Evolutionary conservation across 2,113 vertebrate genomes (phyloP).

Genomic region (Odocoileus hemionus): DNA sequence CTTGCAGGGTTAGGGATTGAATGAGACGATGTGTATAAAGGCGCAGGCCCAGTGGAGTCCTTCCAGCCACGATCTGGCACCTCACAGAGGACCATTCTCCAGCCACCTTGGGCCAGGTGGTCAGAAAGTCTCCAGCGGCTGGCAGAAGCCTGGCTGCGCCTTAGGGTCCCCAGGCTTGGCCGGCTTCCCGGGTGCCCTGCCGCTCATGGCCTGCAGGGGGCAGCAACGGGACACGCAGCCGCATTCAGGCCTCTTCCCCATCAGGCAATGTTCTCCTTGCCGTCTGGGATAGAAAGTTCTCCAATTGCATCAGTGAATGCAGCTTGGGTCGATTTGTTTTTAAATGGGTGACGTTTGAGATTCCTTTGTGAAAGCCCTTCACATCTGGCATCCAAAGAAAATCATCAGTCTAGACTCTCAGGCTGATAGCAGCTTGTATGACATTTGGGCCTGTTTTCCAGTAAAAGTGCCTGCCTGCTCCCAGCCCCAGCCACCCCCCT

Average conservation of each 20-base stretch:
- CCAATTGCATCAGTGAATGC: constrained; percentile 48
- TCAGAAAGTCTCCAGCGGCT: background rate
- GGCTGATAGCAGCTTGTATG: constrained; percentile 54
- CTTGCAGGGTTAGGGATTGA: background rate
- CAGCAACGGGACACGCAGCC: constrained; percentile 31
- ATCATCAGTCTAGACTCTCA: constrained; percentile 71
- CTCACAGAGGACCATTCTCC: background rate
- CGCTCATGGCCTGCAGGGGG: constrained; percentile 65
- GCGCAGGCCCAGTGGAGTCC: background rate
- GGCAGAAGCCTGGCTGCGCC: background rate
- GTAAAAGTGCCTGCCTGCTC: constrained; percentile 62
- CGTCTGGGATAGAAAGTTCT: constrained; percentile 42
- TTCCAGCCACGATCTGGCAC: background rate
- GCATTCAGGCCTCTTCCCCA: background rate
- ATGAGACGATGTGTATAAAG: background rate
- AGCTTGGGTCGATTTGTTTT: constrained; percentile 68
- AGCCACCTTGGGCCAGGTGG: background rate
- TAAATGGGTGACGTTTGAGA: constrained; percentile 65
- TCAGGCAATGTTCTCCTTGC: background rate
- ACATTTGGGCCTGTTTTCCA: constrained; percentile 65
- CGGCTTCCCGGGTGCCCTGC: background rate
- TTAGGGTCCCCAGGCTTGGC: rapidly evolving
- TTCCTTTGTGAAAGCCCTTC: constrained; percentile 54
- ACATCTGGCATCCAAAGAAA: constrained; percentile 75
- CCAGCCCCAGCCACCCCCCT: background rate